Base-by-base conservation (phyloP, 2,113 vertebrate genomes). In the Columba livia region DNA sequence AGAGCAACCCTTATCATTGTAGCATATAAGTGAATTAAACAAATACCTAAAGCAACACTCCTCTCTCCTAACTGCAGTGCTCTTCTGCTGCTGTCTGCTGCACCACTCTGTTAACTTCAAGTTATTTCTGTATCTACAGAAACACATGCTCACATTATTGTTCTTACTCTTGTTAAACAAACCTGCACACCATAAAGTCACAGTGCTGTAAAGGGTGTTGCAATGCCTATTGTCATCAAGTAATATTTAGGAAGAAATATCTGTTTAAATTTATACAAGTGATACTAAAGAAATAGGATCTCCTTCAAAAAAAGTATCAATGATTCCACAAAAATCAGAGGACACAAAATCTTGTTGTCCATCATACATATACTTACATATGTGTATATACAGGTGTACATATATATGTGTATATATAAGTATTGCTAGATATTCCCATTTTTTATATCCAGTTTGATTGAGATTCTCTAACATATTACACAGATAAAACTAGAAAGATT, bases 301-400 rank as follows among this genome's bases (percentile, higher is more conserved):
- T 14, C 58, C 21, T 73, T 73, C 2, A 3, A 75, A 61, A 53
- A 89, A 85, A 47, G 11, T 18, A 53, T 38, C 40, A 72, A 12
- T n/a, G 11, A 88, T 34, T 64, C 18, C 38, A 77, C 19, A 70
- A 61, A 85, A 79, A 75, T 44, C 74, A 82, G 44, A 75, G 16
- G 19, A 42, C 4, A 4, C 1, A 67, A 71, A 51, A 71, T 12
- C 29, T 31, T 36, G 5, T 12, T 67, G 23, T 47, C 11, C 28
- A 7, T 34, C n/a, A 32, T 5, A 47, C 0, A 0, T 38, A 54
- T 19, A 31, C 24, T 62, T 47, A 85, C 0, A 31, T 8, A 21
- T 10, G 31, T 6, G 3, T 18, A 57, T 34, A 23, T 24, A 44
- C 4, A 32, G 4, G 11, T 2, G 3, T 16, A 66, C 10, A 58